These are phyloP conservation scores for Boloria selene DNA, from an alignment of 2,888 invertebrate genomes.

Conservation along the genomic window DNA sequence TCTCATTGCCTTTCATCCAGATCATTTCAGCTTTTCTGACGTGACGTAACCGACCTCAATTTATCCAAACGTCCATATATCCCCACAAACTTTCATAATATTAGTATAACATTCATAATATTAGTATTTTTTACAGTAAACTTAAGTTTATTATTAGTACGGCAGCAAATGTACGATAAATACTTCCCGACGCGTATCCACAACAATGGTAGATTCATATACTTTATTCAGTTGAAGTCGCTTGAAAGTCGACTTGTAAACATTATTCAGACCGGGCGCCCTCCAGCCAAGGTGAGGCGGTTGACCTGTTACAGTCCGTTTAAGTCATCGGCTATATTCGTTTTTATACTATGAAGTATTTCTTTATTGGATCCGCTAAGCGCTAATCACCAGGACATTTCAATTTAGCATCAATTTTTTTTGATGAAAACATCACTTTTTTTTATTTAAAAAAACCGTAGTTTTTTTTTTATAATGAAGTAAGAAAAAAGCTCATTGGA, in stretches of 20 bases:
- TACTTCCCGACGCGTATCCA: background rate
- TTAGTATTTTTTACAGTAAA: too few species aligned
- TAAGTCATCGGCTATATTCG: conserved; percentile 49
- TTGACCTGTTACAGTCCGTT: conserved; percentile 65
- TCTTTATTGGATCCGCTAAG: conserved; percentile 8
- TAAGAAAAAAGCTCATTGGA: too few species aligned
- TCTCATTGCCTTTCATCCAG: too few species aligned
- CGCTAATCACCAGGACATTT: background rate
- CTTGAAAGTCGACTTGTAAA: conserved; percentile 36
- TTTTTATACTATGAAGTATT: conserved; percentile 36
- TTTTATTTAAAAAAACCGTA: too few species aligned
- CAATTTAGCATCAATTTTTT: background rate
- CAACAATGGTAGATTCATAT: conserved; percentile 1
- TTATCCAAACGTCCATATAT: too few species aligned
- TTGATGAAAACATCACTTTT: too few species aligned
- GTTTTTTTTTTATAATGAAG: too few species aligned
- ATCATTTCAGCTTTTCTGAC: too few species aligned
- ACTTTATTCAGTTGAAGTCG: conserved; percentile 21
- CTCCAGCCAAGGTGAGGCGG: conserved; percentile 62
- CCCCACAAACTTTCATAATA: too few species aligned
- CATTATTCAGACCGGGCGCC: conserved; percentile 54
- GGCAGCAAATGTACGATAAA: background rate
- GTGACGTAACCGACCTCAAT: too few species aligned
- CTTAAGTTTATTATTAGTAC: too few species aligned
- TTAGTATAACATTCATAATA: too few species aligned